phyloP scores from a whole-genome alignment of 37 sponge, comb jelly and placozoan genomes.

The Geodia barretti region DNA sequence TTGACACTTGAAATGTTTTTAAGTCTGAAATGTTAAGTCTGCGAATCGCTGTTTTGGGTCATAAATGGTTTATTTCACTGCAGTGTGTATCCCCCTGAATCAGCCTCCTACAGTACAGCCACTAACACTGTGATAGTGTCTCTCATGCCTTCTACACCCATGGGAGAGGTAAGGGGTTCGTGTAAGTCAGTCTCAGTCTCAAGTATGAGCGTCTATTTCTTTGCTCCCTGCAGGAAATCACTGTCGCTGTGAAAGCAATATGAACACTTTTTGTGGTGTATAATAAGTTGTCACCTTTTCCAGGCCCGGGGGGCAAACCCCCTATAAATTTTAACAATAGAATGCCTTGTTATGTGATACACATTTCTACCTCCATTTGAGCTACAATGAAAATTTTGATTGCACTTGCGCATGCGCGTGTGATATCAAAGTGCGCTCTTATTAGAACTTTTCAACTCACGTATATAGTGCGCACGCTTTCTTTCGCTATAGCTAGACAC shows the following conservation, averaged over 20 bases:
- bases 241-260: background rate
- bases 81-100: slow-evolving; percentile 20
- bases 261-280: background rate
- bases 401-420: background rate
- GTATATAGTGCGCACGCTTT: background rate
- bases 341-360: background rate
- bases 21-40: too few species aligned
- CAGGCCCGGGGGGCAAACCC: too few species aligned
- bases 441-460: background rate
- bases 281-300: background rate
- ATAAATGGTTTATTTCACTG: background rate
- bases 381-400: background rate
- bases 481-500: background rate
- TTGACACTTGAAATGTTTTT: too few species aligned
- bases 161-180: too few species aligned
- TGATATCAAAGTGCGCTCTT: background rate
- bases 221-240: background rate
- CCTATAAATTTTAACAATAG: too few species aligned
- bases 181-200: background rate
- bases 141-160: too few species aligned
- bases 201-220: too few species aligned
- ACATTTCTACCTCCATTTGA: background rate
- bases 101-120: slow-evolving; percentile 21
- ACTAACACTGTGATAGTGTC: background rate
- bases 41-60: too few species aligned